These are phyloP conservation scores for Tupiocoris notatus DNA, from an alignment of 2,888 invertebrate species.

Conservation along the genomic window DNA sequence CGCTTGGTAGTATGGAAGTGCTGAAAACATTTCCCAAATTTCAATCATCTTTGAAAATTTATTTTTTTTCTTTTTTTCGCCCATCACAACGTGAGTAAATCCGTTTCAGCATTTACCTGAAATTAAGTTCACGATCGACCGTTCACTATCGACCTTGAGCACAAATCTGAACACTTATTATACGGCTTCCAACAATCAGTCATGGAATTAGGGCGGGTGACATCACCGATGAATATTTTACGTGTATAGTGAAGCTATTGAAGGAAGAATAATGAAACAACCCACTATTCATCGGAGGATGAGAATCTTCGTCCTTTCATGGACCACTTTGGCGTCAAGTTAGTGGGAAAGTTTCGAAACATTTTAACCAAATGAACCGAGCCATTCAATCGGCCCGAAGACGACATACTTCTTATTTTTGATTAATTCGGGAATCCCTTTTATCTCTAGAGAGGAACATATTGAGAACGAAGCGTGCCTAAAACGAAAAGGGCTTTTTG, in stretches of 20 bases:
- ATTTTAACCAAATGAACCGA: no score
- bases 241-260: neutral
- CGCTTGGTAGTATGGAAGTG: no score
- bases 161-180: neutral
- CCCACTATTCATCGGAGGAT: neutral
- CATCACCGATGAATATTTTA: neutral
- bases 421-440: conserved; percentile 17
- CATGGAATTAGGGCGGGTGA: neutral
- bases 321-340: neutral
- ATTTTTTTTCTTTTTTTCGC: conserved; percentile 1
- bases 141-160: neutral
- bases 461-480: conserved; percentile 12
- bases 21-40: no score
- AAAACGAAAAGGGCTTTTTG: neutral
- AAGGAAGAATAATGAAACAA: no score
- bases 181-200: neutral
- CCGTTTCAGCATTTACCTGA: no score
- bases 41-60: neutral
- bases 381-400: no score
- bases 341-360: neutral
- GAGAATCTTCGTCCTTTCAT: neutral
- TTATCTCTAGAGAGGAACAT: neutral
- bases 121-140: no score
- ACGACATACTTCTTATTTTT: conserved; percentile 6
- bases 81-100: neutral